Evolutionary conservation across 2,113 vertebrate species (phyloP), one percentile per base, ranked within the genome.

Genomic region (Xenopus borealis): DNA sequence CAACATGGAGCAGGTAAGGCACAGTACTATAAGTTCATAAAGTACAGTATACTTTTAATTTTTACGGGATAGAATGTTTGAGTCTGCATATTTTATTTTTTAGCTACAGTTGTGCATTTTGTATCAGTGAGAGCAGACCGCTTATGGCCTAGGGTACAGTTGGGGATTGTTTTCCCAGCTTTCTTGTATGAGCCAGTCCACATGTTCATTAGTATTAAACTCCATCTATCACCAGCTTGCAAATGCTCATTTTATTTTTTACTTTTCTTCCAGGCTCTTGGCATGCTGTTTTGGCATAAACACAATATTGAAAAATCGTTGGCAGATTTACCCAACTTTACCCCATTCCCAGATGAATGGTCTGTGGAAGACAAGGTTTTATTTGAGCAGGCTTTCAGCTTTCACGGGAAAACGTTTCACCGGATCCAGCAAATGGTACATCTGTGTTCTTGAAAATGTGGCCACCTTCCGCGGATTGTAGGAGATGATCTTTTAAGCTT

Each of bases 241-340:
- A 14, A 10, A 17, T 12, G 20, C 72, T 67, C 12, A 75, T 55
- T 17, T 73, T 7, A 69, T 78, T 65, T 16, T n/a, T 16, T 69
- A 65, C 74, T 77, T 64, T 55, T 79, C 77, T 78, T 82, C 62
- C 81, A 98, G 96, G 96, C 96, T 46, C 92, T 98, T 61, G 96
- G 96, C 58, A 98, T 98, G 96, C 92, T 98, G 10, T 98, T 98
- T 81, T 98, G 96, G 96, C 96, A 98, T 88, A 97, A 98, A 81
- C 96, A 98, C 89, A 96, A 97, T 82, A 93, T 98, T 0, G 95
- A 98, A 84, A 97, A 97, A 67, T 98, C 96, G 72, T 81, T 98
- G 89, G 95, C 95, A 11, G 96, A 98, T 78, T 86, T 98, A 69
- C 95, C 96, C 13, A 98, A 98, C 91, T 98, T 98, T 79, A 98